phyloP scores from a whole-genome alignment of 2,797 vertebrate genomes.

The Pseudomugil tenellus region DNA sequence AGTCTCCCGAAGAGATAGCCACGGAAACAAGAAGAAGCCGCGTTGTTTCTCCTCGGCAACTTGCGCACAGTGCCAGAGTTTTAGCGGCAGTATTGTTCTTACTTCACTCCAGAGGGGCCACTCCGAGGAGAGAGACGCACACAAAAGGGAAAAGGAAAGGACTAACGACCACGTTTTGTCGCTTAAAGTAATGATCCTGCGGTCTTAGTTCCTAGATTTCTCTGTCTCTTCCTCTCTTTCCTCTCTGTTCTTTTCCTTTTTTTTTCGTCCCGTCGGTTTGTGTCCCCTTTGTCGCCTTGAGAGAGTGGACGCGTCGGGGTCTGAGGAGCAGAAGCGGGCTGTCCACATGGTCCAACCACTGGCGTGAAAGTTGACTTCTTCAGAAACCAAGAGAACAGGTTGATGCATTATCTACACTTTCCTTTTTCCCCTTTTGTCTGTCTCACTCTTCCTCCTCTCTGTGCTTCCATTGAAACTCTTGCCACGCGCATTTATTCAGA shows the following conservation, averaged over 20 bases:
- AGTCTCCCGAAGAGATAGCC: constrained; percentile 56
- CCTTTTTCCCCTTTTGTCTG: constrained; percentile 19
- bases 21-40: constrained; percentile 67
- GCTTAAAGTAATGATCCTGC: constrained; percentile 80
- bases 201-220: constrained; percentile 74
- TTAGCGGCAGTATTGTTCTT: constrained; percentile 84
- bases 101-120: constrained; percentile 84
- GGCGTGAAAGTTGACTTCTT: constrained; percentile 88
- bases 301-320: constrained; percentile 81
- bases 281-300: constrained; percentile 73
- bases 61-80: constrained; percentile 83
- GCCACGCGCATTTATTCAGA: constrained; percentile 12
- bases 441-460: constrained; percentile 23
- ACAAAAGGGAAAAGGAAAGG: constrained; percentile 78
- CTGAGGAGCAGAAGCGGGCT: constrained; percentile 81
- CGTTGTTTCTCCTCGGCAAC: constrained; percentile 78
- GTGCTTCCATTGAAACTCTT: constrained; percentile 54
- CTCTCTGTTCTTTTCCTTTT: constrained; percentile 51
- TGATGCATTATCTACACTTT: constrained; percentile 78
- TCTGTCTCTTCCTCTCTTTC: constrained; percentile 60
- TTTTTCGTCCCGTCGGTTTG: constrained; percentile 70
- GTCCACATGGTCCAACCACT: constrained; percentile 88
- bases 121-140: constrained; percentile 78
- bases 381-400: constrained; percentile 87
- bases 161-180: constrained; percentile 80